Conservation (phyloP, 2,797 vertebrate genomes). For the Discoglossus pictus region DNA sequence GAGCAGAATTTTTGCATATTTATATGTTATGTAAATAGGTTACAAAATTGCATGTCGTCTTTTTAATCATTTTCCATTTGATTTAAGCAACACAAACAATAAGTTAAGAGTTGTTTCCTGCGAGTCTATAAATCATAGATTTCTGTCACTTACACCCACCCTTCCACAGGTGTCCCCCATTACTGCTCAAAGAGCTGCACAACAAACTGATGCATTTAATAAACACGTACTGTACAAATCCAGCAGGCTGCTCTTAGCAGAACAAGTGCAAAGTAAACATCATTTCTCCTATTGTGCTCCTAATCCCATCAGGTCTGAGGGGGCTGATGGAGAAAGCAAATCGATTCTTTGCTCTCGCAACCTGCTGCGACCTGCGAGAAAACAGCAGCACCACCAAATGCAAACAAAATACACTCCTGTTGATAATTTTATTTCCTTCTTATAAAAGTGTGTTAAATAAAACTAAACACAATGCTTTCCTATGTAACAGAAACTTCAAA, state of each 20-base stretch:
- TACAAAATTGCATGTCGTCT: neutral
- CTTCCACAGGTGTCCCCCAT: neutral
- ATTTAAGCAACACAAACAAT: slow-evolving; percentile 5
- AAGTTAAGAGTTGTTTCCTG: neutral
- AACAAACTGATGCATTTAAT: slow-evolving; percentile 3
- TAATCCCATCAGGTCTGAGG: slow-evolving; percentile 19
- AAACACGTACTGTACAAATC: neutral
- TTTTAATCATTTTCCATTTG: slow-evolving; percentile 7
- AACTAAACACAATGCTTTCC: no score
- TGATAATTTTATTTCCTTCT: no score
- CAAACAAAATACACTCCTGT: slow-evolving; percentile 6
- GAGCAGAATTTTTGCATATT: neutral
- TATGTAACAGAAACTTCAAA: no score
- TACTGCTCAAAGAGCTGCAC: neutral
- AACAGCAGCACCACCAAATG: slow-evolving; percentile 15
- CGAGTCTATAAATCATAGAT: neutral
- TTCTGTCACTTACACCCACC: neutral
- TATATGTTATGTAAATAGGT: slow-evolving; percentile 3
- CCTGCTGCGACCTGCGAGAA: slow-evolving; percentile 14
- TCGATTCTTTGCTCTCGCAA: slow-evolving; percentile 13
- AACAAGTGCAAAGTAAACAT: slow-evolving; percentile 2
- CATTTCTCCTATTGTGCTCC: slow-evolving; percentile 4
- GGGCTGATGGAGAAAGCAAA: slow-evolving; percentile 10
- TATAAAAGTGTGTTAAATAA: no score
- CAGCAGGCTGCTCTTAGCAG: neutral